Percentiles rank a stretch among this genome's conserved stretches.
Evolutionary conservation across 92 coral and sea anemone species (phyloP).

Genomic region (Siderastrea siderea): DNA sequence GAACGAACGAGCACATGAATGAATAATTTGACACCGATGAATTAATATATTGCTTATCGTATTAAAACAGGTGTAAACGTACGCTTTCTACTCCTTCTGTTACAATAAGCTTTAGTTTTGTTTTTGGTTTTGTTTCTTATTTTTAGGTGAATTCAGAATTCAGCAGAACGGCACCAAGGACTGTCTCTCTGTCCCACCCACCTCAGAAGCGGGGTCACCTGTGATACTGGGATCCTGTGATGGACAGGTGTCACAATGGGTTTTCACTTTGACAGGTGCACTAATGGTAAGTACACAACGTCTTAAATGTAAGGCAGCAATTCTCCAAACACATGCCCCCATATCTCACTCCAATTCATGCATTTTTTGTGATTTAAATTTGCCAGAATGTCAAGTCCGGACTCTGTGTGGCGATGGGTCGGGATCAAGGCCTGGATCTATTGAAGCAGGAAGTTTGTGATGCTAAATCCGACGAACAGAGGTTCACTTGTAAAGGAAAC

Average conservation of each 20-base stretch:
- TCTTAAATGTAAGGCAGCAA: no score
- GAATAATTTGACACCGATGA: no score
- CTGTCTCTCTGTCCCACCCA: slow-evolving; percentile 24
- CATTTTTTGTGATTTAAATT: background rate
- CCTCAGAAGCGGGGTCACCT: slow-evolving; percentile 23
- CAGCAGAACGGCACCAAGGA: slow-evolving; percentile 20
- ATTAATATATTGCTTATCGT: no score
- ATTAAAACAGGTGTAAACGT: no score
- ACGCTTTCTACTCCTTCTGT: no score
- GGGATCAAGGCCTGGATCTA: slow-evolving; percentile 19
- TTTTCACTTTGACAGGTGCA: slow-evolving; percentile 71
- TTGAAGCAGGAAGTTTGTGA: slow-evolving; percentile 68
- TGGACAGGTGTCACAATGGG: slow-evolving; percentile 57
- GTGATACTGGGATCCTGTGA: slow-evolving; percentile 45
- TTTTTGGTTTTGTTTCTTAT: background rate
- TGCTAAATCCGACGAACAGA: slow-evolving; percentile 56
- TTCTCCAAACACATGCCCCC: no score
- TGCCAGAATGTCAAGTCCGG: slow-evolving; percentile 70
- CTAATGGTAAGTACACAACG: slow-evolving; percentile 50
- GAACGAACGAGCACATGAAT: no score
- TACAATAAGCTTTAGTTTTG: background rate
- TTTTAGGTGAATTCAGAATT: slow-evolving; percentile 29
- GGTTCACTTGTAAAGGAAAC: slow-evolving; percentile 64
- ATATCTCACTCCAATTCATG: no score
- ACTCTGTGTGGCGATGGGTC: slow-evolving; percentile 55